Percentiles rank a stretch among this genome's conserved stretches.
Evolutionary conservation across 1,140 invertebrate genomes (phyloP).

Genomic region (Rhagoletis pomonella): DNA sequence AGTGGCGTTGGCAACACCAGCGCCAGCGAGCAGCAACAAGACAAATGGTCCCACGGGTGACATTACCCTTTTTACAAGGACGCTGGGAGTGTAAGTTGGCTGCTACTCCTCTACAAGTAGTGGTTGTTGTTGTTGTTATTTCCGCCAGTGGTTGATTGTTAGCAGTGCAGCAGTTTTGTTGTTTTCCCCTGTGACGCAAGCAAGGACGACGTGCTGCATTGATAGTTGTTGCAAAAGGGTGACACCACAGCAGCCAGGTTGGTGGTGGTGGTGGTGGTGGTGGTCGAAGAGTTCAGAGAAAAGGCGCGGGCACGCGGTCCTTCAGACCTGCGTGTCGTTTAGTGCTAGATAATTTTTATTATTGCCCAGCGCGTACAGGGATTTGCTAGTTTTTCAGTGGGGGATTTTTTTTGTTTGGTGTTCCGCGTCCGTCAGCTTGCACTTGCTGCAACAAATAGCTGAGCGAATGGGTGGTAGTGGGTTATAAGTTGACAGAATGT

Average conservation of each 20-base stretch:
- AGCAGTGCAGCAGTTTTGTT: neutral
- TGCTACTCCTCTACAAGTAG: neutral
- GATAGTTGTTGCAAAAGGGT: conserved; percentile 1
- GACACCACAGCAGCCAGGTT: neutral
- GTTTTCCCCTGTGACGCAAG: conserved; percentile 26
- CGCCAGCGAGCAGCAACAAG: neutral
- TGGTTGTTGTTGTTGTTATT: neutral
- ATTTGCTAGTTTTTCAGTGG: neutral
- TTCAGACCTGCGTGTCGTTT: conserved; percentile 37
- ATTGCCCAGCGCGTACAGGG: conserved; percentile 51
- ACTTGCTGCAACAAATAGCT: conserved; percentile 26
- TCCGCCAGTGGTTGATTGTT: conserved; percentile 4
- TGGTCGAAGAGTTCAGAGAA: no score
- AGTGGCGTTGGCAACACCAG: conserved; percentile 10
- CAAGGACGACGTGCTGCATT: conserved; percentile 5
- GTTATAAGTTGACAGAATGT: neutral
- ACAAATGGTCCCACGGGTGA: conserved; percentile 52
- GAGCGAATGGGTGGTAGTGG: neutral
- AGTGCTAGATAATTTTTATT: conserved; percentile 51
- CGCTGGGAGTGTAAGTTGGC: conserved; percentile 6
- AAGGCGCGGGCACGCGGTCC: neutral
- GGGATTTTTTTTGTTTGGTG: neutral
- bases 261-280: neutral
- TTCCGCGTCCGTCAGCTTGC: neutral
- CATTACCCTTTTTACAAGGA: conserved; percentile 52